Base-by-base conservation (phyloP, 2,797 vertebrate species). In the Sebastes kiyomatsui region DNA sequence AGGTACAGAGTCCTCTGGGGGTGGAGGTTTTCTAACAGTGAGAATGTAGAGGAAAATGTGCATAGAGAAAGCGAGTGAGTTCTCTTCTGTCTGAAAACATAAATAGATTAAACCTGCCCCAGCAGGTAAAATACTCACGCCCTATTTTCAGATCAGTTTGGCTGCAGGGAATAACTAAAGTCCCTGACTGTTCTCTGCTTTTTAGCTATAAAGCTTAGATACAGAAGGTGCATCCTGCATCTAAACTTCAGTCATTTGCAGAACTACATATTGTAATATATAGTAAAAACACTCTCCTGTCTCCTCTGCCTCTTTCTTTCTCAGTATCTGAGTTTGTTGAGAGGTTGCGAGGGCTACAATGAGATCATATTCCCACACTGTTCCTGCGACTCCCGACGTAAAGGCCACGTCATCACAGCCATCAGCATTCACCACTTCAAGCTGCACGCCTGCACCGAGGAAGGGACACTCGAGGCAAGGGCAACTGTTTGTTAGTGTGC, bases 341-440 rank as follows among this genome's bases (percentile, higher is more conserved):
- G 98, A 84, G 94, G 95, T 0, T 99, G 98, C 1, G 98, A 99
- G 79, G 97, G 98, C 72, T 99, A 99, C 95, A 99, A 97, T 38
- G 98, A 99, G 93, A 97, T 99, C 86, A 95, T 97, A 72, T 99
- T 99, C 93, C 98, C 98, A 6, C 98, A 99, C 89, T 99, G 98
- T 91, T 96, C 98, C 77, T 99, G 98, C 1, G 98, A 99, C 94
- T 99, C 98, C 0, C 94, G 98, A 6, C 95, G 98, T 72, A 98
- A 98, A 94, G 98, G 98, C 7, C 98, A 99, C 0, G 98, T 99
- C 5, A 92, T 98, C 90, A 98, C 97, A 2, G 97, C 98, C 91
- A 97, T 99, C 93, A 98, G 98, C 94, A 97, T 99, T 83, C 95
- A 93, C 88, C 97, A 99, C 96, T 99, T 99, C 91, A 98, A 98